Conservation (phyloP, 1,140 invertebrate species). For the Cataglyphis hispanica region DNA sequence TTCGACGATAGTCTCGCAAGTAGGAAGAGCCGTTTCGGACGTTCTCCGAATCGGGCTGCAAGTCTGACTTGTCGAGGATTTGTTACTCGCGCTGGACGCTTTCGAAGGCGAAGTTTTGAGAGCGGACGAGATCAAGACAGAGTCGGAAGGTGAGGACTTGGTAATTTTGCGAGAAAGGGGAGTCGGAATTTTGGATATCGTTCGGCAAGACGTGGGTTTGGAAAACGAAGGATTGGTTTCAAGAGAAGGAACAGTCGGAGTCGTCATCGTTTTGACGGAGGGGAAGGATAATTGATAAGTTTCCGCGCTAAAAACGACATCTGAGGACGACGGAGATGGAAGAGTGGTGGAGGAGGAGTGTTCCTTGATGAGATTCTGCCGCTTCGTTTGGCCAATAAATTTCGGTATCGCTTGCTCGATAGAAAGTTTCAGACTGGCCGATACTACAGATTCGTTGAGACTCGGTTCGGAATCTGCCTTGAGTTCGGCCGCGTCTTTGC, state of each 20-base stretch:
- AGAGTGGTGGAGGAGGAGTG: constrained; percentile 38
- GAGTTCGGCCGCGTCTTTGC: constrained; percentile 50
- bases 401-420: constrained; percentile 41
- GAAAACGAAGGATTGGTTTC: constrained; percentile 56
- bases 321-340: constrained; percentile 8
- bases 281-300: constrained; percentile 45
- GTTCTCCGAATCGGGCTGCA: constrained; percentile 58
- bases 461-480: constrained; percentile 60
- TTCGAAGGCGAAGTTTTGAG: constrained; percentile 49
- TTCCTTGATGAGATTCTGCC: constrained; percentile 55
- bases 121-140: constrained; percentile 61
- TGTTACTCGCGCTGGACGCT: constrained; percentile 38
- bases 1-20: neutral
- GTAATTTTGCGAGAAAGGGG: constrained; percentile 80
- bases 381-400: constrained; percentile 22
- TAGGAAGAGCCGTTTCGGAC: constrained; percentile 78
- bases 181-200: constrained; percentile 83
- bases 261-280: constrained; percentile 1
- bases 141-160: constrained; percentile 68
- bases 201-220: constrained; percentile 37
- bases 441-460: constrained; percentile 49
- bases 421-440: constrained; percentile 12
- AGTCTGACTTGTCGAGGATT: constrained; percentile 33
- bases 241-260: constrained; percentile 42
- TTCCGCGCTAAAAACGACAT: constrained; percentile 2